phyloP scores from a whole-genome alignment of 2,113 vertebrate species.

The Bambusicola thoracicus region DNA sequence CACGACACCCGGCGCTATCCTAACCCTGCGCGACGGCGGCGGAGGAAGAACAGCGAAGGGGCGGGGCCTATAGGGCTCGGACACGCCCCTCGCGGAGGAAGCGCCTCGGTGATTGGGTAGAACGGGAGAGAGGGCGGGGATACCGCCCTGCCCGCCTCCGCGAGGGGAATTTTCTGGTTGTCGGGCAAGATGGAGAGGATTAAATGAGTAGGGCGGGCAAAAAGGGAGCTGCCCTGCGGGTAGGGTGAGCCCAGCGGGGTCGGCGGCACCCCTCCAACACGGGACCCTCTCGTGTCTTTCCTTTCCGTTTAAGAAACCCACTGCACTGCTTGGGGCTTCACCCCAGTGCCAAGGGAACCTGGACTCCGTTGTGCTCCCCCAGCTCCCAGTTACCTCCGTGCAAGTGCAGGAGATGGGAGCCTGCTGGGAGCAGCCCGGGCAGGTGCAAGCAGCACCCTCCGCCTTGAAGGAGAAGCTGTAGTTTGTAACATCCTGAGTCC shows the following conservation, averaged over 20 bases:
- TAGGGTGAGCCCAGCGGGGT: background rate
- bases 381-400: background rate
- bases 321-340: background rate
- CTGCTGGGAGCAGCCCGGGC: too few species aligned
- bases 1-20: background rate
- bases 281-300: background rate
- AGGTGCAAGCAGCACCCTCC: background rate
- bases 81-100: background rate
- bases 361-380: background rate
- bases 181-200: accelerated
- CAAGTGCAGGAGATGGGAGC: background rate
- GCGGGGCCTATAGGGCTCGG: background rate
- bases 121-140: background rate
- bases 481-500: background rate
- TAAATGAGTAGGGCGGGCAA: background rate
- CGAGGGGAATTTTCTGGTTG: background rate
- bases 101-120: background rate
- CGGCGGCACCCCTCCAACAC: background rate
- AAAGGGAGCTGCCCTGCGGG: accelerated
- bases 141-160: accelerated
- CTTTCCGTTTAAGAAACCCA: background rate
- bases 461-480: background rate
- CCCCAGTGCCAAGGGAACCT: background rate
- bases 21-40: background rate
- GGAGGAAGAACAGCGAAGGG: background rate